Conservation (phyloP, 2,888 invertebrate species). For the Chrysodeixis includens region DNA sequence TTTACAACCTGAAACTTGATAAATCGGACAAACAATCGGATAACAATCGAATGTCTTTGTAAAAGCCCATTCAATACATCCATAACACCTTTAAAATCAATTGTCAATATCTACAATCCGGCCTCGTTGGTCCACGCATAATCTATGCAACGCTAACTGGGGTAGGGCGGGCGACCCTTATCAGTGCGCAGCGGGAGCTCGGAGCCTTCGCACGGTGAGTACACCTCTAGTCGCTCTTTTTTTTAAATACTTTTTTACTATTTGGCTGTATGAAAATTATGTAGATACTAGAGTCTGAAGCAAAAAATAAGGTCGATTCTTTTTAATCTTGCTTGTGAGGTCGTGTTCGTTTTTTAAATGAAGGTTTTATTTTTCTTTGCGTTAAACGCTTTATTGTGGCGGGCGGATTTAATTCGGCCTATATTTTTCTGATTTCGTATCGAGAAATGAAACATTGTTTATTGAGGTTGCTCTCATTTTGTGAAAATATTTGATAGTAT, state of each 20-base stretch:
- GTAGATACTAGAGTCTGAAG: neutral
- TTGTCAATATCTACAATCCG: slow-evolving; percentile 58
- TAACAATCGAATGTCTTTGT: neutral
- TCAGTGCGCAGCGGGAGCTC: slow-evolving; percentile 60
- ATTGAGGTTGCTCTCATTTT: slow-evolving; percentile 5
- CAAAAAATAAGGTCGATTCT: neutral
- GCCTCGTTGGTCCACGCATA: slow-evolving; percentile 54
- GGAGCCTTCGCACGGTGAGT: slow-evolving; percentile 56
- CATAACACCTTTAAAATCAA: slow-evolving; percentile 53
- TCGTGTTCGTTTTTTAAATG: slow-evolving; percentile 22
- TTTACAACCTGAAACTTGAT: neutral
- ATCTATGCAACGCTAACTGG: slow-evolving; percentile 56
- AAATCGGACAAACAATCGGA: neutral
- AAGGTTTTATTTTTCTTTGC: slow-evolving; percentile 11
- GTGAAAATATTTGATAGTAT: too few species aligned
- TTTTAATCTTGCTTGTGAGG: neutral
- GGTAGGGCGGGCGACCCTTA: slow-evolving; percentile 56
- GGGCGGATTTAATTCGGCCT: slow-evolving; percentile 14
- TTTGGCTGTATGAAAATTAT: slow-evolving; percentile 29
- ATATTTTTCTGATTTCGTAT: slow-evolving; percentile 33
- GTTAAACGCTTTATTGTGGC: slow-evolving; percentile 11
- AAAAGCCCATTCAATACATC: slow-evolving; percentile 28
- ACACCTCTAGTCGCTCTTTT: slow-evolving; percentile 9
- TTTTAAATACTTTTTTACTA: slow-evolving; percentile 8
- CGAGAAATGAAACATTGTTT: slow-evolving; percentile 29